A percentile compares a stretch with the other conserved stretches of the same genome.
phyloP scores from a whole-genome alignment of 2,797 vertebrate species.

The Psittacula derbiana region DNA sequence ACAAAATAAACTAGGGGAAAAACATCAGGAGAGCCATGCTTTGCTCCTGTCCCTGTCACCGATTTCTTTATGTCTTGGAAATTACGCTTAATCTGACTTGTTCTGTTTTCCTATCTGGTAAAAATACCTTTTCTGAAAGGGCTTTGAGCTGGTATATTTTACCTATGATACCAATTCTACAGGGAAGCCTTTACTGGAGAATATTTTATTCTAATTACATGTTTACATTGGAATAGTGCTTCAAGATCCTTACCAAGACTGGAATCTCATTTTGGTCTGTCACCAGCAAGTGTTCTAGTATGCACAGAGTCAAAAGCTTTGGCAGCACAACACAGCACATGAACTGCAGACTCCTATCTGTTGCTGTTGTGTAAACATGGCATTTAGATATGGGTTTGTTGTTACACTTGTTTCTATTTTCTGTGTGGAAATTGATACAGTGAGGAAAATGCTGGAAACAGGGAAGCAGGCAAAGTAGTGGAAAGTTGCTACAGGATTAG shows the following conservation, averaged over 20 bases:
- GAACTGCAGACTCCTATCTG: not conserved
- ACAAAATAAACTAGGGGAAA: not conserved
- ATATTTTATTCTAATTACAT: not conserved
- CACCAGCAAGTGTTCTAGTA: not conserved
- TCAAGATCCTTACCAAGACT: not conserved
- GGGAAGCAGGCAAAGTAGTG: not conserved
- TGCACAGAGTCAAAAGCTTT: not conserved
- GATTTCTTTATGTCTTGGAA: not conserved
- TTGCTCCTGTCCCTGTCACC: not conserved
- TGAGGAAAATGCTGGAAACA: not conserved
- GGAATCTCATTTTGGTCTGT: not conserved
- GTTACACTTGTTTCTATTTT: not conserved
- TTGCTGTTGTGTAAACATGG: not conserved
- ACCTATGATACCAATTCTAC: not conserved
- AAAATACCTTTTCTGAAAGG: not conserved
- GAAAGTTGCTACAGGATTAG: not conserved
- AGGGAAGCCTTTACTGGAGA: not conserved
- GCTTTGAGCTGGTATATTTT: not conserved
- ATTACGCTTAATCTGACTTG: not conserved
- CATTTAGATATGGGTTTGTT: not conserved
- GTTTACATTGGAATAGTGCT: not conserved
- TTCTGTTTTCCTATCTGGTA: not conserved
- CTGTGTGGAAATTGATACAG: not conserved
- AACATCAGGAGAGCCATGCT: not conserved
- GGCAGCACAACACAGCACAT: not conserved